A percentile compares a stretch with the other conserved stretches of the same genome.
These are phyloP conservation scores for Anabas testudineus DNA, from an alignment of 2,797 vertebrate genomes.

Conservation along the genomic window DNA sequence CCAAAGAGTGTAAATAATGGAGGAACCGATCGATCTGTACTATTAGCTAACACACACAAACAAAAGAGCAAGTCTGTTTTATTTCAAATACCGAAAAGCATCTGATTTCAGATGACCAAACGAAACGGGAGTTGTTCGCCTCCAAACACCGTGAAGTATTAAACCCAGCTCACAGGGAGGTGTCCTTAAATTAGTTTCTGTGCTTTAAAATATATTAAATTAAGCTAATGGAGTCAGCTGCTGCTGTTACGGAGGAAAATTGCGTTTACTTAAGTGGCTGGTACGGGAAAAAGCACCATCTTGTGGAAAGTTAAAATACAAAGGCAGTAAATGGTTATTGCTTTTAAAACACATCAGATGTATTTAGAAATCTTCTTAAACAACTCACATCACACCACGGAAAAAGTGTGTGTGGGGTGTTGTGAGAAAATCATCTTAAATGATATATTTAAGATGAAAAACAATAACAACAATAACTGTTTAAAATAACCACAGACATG, in stretches of 20 bases:
- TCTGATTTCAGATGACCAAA: background rate
- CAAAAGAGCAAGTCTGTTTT: background rate
- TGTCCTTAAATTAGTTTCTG: background rate
- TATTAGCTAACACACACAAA: background rate
- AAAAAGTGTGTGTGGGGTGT: no score
- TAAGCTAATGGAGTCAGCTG: background rate
- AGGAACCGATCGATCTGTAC: background rate
- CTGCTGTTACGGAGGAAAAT: background rate
- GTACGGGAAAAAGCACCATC: slow-evolving; percentile 63
- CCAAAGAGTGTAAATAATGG: background rate
- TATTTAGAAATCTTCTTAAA: background rate
- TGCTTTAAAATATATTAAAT: background rate
- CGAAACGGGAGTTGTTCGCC: background rate
- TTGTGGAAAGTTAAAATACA: slow-evolving; percentile 55
- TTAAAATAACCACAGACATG: no score
- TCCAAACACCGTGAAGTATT: background rate
- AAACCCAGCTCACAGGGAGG: background rate
- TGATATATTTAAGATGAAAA: no score
- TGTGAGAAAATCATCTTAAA: no score
- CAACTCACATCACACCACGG: no score
- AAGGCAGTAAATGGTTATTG: background rate
- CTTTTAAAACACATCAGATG: background rate
- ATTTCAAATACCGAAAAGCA: background rate
- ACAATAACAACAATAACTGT: no score
- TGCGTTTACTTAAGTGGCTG: background rate